Conservation (phyloP, 2,797 vertebrate species). For the Chromobotia macracanthus region DNA sequence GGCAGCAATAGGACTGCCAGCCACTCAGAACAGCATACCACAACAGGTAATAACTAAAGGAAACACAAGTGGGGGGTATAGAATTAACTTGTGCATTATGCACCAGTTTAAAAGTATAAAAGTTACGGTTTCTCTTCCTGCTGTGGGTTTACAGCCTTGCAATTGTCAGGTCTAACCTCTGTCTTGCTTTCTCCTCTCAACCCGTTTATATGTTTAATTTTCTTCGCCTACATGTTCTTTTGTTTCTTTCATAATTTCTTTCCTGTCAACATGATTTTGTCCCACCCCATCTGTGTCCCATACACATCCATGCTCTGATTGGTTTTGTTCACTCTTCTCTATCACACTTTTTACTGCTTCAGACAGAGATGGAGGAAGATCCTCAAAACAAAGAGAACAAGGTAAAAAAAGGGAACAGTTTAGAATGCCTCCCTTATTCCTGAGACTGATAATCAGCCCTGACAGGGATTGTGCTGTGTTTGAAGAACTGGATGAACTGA, state of each 20-base stretch:
- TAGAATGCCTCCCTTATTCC: background rate
- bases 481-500: background rate
- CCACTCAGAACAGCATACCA: constrained; percentile 54
- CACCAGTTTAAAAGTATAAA: background rate
- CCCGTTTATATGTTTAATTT: background rate
- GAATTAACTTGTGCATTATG: too few species aligned
- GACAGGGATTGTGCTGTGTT: constrained; percentile 10
- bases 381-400: constrained; percentile 84
- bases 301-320: constrained; percentile 34
- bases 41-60: constrained; percentile 54
- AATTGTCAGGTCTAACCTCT: constrained; percentile 10
- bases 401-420: constrained; percentile 68
- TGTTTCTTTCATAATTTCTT: constrained; percentile 8
- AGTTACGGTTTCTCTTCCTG: constrained; percentile 1
- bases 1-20: constrained; percentile 66
- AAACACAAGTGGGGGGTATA: too few species aligned
- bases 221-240: too few species aligned
- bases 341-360: constrained; percentile 64
- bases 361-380: constrained; percentile 81
- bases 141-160: background rate
- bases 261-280: background rate
- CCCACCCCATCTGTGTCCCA: constrained; percentile 34
- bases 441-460: background rate
- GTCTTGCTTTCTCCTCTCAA: background rate
- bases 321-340: constrained; percentile 17